Evolutionary conservation across 2,888 invertebrate genomes (phyloP).

Genomic region (Leptinotarsa peninsularis): DNA sequence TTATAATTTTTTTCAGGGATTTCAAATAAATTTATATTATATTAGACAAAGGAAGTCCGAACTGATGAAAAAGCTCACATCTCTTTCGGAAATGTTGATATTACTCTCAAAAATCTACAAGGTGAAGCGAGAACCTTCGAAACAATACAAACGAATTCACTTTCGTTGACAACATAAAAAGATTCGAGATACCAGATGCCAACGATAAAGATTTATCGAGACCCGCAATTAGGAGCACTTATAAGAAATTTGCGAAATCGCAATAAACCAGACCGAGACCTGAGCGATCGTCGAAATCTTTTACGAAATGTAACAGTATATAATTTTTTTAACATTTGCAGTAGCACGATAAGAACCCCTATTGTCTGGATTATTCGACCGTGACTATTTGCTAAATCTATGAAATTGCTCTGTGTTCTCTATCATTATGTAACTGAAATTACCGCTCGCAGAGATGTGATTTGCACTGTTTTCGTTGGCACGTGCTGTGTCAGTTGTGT

Average conservation of each 20-base stretch:
- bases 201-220: slow-evolving; percentile 20
- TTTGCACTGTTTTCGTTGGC: slow-evolving; percentile 30
- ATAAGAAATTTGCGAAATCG: slow-evolving; percentile 27
- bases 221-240: slow-evolving; percentile 26
- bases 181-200: slow-evolving; percentile 23
- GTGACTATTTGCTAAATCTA: slow-evolving; percentile 37
- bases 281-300: slow-evolving; percentile 25
- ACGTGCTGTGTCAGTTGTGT: slow-evolving; percentile 30
- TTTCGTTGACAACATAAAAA: slow-evolving; percentile 20
- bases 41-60: too few species aligned
- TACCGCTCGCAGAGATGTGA: slow-evolving; percentile 30
- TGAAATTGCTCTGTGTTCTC: slow-evolving; percentile 32
- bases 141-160: slow-evolving; percentile 19
- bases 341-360: slow-evolving; percentile 35
- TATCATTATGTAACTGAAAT: slow-evolving; percentile 37
- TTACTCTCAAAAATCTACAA: background rate
- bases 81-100: too few species aligned
- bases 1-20: too few species aligned
- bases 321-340: slow-evolving; percentile 34
- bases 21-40: too few species aligned
- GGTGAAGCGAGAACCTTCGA: slow-evolving; percentile 2
- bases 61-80: too few species aligned
- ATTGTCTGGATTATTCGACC: slow-evolving; percentile 37
- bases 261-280: slow-evolving; percentile 23
- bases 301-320: slow-evolving; percentile 26